Evolutionary conservation across 2,113 vertebrate species (phyloP).

Genomic region (Phrynosoma blainvillii): DNA sequence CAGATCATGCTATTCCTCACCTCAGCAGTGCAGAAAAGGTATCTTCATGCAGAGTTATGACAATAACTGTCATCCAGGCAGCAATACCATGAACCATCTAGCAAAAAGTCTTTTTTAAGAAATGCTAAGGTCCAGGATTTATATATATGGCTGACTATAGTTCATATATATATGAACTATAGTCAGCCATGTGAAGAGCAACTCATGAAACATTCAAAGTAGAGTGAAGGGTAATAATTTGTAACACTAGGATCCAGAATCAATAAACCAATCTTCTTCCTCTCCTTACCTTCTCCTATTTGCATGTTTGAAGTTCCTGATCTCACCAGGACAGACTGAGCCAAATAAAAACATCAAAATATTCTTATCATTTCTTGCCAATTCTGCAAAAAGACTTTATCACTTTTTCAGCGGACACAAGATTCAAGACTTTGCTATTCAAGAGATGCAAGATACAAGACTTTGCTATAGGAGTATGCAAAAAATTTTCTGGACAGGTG

Average conservation of each 20-base stretch:
- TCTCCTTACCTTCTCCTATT: neutral
- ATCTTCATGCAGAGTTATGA: neutral
- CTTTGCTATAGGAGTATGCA: neutral
- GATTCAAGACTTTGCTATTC: neutral
- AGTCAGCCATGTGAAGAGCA: neutral
- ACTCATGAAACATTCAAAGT: neutral
- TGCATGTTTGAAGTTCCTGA: neutral
- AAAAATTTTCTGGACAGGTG: constrained; percentile 27
- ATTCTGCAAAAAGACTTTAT: neutral
- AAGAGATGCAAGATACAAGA: no score
- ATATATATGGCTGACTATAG: no score
- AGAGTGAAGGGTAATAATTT: neutral
- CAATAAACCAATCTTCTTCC: neutral
- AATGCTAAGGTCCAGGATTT: neutral
- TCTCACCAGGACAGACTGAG: no score
- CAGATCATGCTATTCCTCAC: neutral
- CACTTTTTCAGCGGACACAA: constrained; percentile 15
- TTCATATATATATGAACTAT: no score
- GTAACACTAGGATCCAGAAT: neutral
- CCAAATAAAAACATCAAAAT: no score
- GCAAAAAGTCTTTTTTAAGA: no score
- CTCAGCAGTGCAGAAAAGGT: neutral
- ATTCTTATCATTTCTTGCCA: neutral
- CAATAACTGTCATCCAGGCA: neutral
- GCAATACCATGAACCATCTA: no score